phyloP scores from a whole-genome alignment of 2,888 invertebrate genomes.

The Chalcis sispes region DNA sequence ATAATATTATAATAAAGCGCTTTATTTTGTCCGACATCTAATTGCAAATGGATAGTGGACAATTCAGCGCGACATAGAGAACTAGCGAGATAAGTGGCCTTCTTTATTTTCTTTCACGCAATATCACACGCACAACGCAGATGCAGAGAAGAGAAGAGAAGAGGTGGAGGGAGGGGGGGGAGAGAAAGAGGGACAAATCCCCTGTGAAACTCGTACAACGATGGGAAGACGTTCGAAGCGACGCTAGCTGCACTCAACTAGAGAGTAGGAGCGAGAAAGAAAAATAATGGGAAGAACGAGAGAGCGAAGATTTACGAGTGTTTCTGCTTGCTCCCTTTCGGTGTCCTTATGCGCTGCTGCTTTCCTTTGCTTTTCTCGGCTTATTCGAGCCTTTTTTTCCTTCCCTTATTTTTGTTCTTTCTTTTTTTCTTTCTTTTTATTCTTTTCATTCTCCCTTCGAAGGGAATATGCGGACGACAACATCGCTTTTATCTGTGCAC shows the following conservation, averaged over 20 bases:
- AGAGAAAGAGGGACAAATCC: too few species aligned
- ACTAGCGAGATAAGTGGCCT: too few species aligned
- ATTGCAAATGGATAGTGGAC: too few species aligned
- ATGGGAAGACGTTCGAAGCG: too few species aligned
- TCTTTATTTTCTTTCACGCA: slow-evolving; percentile 4
- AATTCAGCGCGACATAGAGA: too few species aligned
- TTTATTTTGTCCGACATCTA: too few species aligned
- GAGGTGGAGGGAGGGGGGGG: too few species aligned
- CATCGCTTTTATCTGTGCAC: background rate
- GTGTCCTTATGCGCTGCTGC: slow-evolving; percentile 7
- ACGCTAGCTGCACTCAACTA: slow-evolving; percentile 14
- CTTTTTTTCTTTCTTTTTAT: background rate
- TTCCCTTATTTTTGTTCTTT: background rate
- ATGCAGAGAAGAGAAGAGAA: too few species aligned
- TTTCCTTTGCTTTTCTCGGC: background rate
- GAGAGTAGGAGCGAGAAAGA: background rate
- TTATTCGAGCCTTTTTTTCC: too few species aligned
- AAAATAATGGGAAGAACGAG: slow-evolving; percentile 26
- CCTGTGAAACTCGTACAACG: too few species aligned
- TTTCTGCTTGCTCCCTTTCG: too few species aligned
- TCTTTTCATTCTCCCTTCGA: background rate
- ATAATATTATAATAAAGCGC: too few species aligned
- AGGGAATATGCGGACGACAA: background rate
- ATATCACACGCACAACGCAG: background rate
- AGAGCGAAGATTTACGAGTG: slow-evolving; percentile 46